Base-by-base conservation (phyloP, 2,113 vertebrate genomes). In the Cervus canadensis region DNA sequence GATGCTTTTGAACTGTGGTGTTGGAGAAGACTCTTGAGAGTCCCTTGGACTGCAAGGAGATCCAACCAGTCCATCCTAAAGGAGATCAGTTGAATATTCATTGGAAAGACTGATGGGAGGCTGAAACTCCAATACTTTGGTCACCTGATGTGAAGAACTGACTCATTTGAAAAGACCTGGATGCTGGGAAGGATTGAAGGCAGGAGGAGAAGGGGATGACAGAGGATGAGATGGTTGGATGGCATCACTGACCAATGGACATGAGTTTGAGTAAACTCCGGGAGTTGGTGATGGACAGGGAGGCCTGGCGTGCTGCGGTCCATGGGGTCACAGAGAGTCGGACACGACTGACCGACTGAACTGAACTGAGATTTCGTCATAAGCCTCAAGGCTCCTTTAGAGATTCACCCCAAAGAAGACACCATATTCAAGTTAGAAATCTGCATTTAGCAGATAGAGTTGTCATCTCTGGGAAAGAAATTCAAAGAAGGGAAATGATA, bases 301-400 rank as follows among this genome's bases (percentile, higher is more conserved):
- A 71, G 17, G n/a, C 67, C 67, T 71, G n/a, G n/a, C 0, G 0
- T 71, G n/a, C 67, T 71, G 19, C 0, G 1, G 10, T 36, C n/a
- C 67, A 40, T 5, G 67, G 19, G n/a, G 67, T 71, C 10, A 2
- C 67, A 23, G 12, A 71, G n/a, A 71, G 67, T 40, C 2, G 10
- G 67, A 71, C 19, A 40, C 2, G 5, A 71, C 67, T 40, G n/a
- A 23, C 19, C 0, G 0, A 36, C 17, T 71, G 19, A 71, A 23
- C n/a, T 71, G 64, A 71, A 71, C 2, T 1, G 67, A 71, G 67
- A 71, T 71, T 71, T 23, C 0, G 2, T 71, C 67, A 36, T 71
- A 57, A 48, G 88, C 67, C 50, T 57, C 23, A 56, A 64, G 48
- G 14, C 5, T 94, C 79, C 26, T 89, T 88, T 11, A 79, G 23